Conservation (phyloP, 2,797 vertebrate species). For the Pteronotus mesoamericanus region DNA sequence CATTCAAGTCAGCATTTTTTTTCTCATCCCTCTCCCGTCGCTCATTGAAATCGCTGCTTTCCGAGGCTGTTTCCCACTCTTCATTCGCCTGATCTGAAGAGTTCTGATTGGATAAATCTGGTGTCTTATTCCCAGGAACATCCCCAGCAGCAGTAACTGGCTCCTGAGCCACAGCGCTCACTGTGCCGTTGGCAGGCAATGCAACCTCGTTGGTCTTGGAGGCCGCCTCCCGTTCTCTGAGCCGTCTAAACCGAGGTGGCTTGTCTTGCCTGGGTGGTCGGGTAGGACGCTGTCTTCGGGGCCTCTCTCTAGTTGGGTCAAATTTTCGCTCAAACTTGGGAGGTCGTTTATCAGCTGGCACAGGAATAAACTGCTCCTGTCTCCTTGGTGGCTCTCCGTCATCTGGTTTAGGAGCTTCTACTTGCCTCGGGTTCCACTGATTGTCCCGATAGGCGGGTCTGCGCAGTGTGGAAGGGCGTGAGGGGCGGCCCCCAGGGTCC, state of each 20-base stretch:
- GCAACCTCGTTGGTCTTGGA: constrained; percentile 80
- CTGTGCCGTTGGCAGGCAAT: constrained; percentile 71
- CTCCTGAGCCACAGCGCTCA: constrained; percentile 75
- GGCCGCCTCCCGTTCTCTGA: constrained; percentile 92
- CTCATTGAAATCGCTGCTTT: constrained; percentile 99
- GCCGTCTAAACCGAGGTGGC: constrained; percentile 94
- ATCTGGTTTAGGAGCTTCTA: constrained; percentile 87
- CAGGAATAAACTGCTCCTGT: constrained; percentile 83
- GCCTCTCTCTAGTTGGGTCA: constrained; percentile 90
- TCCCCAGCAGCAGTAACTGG: constrained; percentile 80
- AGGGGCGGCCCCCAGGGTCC: constrained; percentile 87
- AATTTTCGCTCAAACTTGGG: constrained; percentile 91
- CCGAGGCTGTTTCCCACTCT: constrained; percentile 98
- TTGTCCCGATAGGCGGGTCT: constrained; percentile 87
- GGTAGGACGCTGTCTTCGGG: constrained; percentile 93
- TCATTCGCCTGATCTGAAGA: constrained; percentile 99
- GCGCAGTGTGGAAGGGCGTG: constrained; percentile 89
- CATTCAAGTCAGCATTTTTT: constrained; percentile 86
- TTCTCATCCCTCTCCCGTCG: constrained; percentile 95
- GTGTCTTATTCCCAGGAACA: constrained; percentile 94
- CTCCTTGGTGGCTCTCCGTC: constrained; percentile 88
- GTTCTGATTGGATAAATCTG: constrained; percentile 98
- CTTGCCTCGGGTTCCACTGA: constrained; percentile 85
- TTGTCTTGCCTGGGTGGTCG: constrained; percentile 97
- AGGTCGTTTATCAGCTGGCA: constrained; percentile 83